Evolutionary conservation across 2,888 invertebrate genomes (phyloP).

Genomic region (Rhopalosiphum nymphaeae): DNA sequence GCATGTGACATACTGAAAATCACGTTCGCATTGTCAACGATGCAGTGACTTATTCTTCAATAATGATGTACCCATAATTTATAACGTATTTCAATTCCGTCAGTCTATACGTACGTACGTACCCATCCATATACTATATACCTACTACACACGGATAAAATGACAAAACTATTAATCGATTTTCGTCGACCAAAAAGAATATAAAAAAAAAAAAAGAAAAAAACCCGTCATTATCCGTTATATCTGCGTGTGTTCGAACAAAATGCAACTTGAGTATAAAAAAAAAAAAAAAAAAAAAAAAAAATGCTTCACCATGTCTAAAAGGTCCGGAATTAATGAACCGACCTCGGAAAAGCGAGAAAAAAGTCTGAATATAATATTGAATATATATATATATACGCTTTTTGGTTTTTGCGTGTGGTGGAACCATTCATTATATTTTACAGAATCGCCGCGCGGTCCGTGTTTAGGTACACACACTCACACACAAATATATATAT

Average conservation of each 20-base stretch:
- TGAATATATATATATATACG: neutral
- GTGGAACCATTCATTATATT: conserved; percentile 50
- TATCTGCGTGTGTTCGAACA: conserved; percentile 40
- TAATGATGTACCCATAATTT: neutral
- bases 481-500: neutral
- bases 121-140: neutral
- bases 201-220: neutral
- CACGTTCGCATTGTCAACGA: neutral
- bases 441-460: conserved; percentile 31
- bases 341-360: conserved; percentile 19
- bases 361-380: conserved; percentile 34
- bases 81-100: neutral
- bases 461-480: neutral
- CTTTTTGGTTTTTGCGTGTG: conserved; percentile 27
- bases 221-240: conserved; percentile 18
- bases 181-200: neutral
- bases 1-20: neutral
- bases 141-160: neutral
- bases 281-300: neutral
- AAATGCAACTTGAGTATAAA: conserved; percentile 48
- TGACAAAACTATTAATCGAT: conserved; percentile 36
- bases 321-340: conserved; percentile 55
- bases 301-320: conserved; percentile 19
- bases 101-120: neutral
- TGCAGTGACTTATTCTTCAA: neutral